phyloP scores from a whole-genome alignment of 2,797 vertebrate genomes.

The Botia almorhae region DNA sequence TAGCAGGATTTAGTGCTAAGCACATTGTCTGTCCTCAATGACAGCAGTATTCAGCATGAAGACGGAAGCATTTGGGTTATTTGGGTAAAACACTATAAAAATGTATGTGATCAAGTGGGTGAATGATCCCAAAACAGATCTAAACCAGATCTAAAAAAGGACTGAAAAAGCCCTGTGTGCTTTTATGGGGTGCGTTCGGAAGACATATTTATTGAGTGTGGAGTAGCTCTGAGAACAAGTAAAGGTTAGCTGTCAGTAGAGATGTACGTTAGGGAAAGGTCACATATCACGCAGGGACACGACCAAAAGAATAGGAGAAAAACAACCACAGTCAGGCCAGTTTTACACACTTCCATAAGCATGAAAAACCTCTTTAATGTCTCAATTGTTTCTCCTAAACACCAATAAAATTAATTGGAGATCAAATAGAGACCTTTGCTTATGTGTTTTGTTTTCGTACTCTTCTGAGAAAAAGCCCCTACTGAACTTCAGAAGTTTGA shows the following conservation, averaged over 20 bases:
- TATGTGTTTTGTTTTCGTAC: no score
- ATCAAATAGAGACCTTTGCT: background rate
- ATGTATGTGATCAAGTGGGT: background rate
- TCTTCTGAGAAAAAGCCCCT: no score
- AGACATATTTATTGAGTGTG: slow-evolving; percentile 41
- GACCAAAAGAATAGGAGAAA: slow-evolving; percentile 29
- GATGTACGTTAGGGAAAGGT: slow-evolving; percentile 59
- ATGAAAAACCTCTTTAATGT: no score
- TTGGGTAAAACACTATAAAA: slow-evolving; percentile 4
- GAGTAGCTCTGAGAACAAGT: slow-evolving; percentile 13
- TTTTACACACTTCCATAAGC: background rate
- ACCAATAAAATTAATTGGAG: no score
- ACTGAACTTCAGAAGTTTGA: no score
- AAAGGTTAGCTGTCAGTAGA: slow-evolving; percentile 62
- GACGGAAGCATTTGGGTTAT: background rate
- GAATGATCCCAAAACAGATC: background rate
- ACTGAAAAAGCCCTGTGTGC: background rate
- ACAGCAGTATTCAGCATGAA: background rate
- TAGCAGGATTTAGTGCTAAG: slow-evolving; percentile 20
- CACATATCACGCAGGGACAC: slow-evolving; percentile 32
- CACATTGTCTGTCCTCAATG: background rate
- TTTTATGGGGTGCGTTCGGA: slow-evolving; percentile 15
- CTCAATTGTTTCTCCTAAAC: no score
- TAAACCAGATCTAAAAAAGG: background rate
- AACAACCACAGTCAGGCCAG: background rate